A percentile compares a stretch with the other conserved stretches of the same genome.
phyloP scores from a whole-genome alignment of 2,797 vertebrate species.

The Tamandua tetradactyla region DNA sequence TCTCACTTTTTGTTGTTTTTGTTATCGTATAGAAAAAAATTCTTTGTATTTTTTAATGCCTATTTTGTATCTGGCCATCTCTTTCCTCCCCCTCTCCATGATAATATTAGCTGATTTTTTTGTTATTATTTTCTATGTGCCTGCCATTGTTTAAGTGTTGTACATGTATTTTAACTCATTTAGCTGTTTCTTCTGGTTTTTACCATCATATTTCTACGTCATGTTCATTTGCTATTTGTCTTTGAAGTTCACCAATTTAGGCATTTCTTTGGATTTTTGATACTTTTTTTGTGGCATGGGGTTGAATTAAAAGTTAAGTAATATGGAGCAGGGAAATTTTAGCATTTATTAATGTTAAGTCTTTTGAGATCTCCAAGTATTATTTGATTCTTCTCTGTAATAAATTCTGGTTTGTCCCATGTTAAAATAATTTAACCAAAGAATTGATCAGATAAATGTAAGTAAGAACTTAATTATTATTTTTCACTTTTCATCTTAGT shows the following conservation, averaged over 20 bases:
- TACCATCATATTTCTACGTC: background rate
- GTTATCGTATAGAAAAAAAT: background rate
- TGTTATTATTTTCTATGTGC: background rate
- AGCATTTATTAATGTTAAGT: too few species aligned
- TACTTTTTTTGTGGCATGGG: background rate
- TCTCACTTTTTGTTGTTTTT: background rate
- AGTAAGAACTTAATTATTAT: background rate
- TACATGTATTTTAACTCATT: background rate
- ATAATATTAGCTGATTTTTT: background rate
- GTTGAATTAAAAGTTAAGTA: too few species aligned
- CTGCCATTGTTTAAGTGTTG: background rate
- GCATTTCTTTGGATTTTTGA: background rate
- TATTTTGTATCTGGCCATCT: background rate
- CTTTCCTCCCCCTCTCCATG: background rate
- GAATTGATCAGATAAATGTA: slow-evolving; percentile 17
- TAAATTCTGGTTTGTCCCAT: too few species aligned
- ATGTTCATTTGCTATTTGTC: background rate
- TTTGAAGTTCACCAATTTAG: background rate
- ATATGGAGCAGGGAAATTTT: too few species aligned
- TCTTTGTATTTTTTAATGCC: background rate
- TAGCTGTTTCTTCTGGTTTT: background rate
- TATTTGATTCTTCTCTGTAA: too few species aligned
- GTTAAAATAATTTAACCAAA: too few species aligned
- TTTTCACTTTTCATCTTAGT: background rate
- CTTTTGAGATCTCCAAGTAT: too few species aligned